Base-by-base conservation (phyloP, 2,113 vertebrate genomes). In the Lichenostomus cassidix region DNA sequence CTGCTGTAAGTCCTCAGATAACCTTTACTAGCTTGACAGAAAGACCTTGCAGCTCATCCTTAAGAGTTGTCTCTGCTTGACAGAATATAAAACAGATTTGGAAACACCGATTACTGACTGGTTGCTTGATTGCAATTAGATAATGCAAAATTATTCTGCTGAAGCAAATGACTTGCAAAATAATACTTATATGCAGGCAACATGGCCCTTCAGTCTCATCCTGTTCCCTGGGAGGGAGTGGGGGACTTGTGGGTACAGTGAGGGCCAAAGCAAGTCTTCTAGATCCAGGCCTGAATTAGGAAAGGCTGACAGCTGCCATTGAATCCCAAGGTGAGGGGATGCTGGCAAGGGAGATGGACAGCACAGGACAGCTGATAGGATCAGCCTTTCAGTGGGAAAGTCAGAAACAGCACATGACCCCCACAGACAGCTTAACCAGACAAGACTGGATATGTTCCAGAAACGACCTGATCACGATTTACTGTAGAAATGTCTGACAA, bases 111-210 rank as follows among this genome's bases (percentile, higher is more conserved):
- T 88, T 42, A 37, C 79, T 44, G 59, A 65, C 55, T 88, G 55
- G 59, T 55, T 59, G 39, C 71, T 85, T 92, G 86, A 85, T 81
- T 86, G 49, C n/a, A 80, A 90, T 90, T 90, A 86, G 60, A 37
- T 65, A 92, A 74, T 46, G 46, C 24, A 69, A 44, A 19, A 73
- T 69, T 64, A 69, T 65, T 69, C 64, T 29, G 14, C 39, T 77
- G 67, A 69, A 90, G 60, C 2, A 65, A 90, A 59, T 24, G 20
- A 59, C 71, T 92, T 91, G 31, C 59, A 70, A 91, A 91, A 62
- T 11, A 87, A 15, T 22, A 37, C 12, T 46, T 42, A 5, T 6
- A 7, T 56, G 50, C 25, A 39, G 47, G 80, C 0, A 0, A 35
- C 18, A 5, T 0, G 5, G 12, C 21, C 35, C 41, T 64, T 55